Base-by-base conservation (phyloP, 1,140 invertebrate genomes). In the Pseudomyrmex gracilis region DNA sequence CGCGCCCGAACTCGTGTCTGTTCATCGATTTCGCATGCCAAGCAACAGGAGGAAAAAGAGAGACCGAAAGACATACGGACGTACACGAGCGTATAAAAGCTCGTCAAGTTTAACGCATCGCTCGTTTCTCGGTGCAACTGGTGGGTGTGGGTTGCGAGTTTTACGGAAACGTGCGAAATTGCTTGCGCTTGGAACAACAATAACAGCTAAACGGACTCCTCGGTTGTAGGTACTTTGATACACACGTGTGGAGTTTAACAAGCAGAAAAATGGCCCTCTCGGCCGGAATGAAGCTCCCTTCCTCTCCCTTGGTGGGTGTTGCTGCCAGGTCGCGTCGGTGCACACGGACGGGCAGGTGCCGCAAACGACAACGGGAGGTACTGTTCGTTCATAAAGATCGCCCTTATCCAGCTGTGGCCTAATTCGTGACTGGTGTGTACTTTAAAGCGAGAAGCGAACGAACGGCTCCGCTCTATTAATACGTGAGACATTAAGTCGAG, bases 401-500 rank as follows among this genome's bases (percentile, higher is more conserved):
- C 84, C 84, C 89, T 86, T 82, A 83, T 80, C 85, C 89, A 86
- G 88, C 86, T 86, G 86, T 88, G 88, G 76, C 88, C 86, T 86
- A 85, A 89, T 89, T 90, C 84, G 80, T 89, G 84, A 80, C 57
- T 58, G 80, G 24, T 85, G 76, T 73, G 61, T 61, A 58, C 60
- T 71, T 84, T 73, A 10, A 45, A 82, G 24, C 20, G 53, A 43
- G 45, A 70, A 74, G 57, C 49, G 47, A 53, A 15, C 60, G 20
- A 70, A 73, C 51, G 61, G n/a, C 53, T 63, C 43, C 61, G 84
- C 57, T 77, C 83, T 80, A 84, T 89, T 90, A 88, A 86, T 63
- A 85, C 53, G 66, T 60, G 57, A 85, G 83, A 58, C 82, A 85
- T 86, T 82, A 47, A 76, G 67, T 77, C 68, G 49, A 51, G 60